Percentiles rank a stretch among this genome's conserved stretches.
Evolutionary conservation across 2,113 vertebrate genomes (phyloP).

Genomic region (Scartelaos histophorus): DNA sequence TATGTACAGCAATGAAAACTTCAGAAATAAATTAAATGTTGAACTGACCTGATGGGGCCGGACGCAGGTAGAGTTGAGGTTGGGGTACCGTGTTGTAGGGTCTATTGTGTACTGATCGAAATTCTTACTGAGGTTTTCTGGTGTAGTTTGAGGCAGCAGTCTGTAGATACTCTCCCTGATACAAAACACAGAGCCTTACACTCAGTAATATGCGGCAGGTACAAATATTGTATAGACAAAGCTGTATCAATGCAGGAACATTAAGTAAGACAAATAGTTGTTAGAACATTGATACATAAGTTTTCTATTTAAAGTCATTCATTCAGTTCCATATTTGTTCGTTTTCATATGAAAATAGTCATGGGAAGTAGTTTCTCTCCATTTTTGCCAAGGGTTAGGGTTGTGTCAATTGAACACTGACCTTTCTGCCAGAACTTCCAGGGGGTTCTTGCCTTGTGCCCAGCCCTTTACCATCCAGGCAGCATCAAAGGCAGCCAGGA

Average conservation of each 20-base stretch:
- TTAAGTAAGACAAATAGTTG: no score
- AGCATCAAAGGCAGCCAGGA: conserved; percentile 92
- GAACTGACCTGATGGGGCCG: conserved; percentile 88
- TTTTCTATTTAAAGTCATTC: no score
- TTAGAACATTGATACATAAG: no score
- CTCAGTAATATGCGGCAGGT: neutral
- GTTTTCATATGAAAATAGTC: neutral
- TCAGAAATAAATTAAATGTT: neutral
- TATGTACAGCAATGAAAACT: neutral
- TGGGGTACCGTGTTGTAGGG: conserved; percentile 90
- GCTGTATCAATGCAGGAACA: no score
- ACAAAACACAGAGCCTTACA: conserved; percentile 2
- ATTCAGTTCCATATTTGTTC: neutral
- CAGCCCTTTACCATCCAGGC: conserved; percentile 94
- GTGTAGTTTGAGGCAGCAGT: conserved; percentile 93
- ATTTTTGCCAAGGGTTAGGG: neutral
- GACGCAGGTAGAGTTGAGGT: conserved; percentile 90
- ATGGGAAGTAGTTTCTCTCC: neutral
- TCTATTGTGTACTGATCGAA: conserved; percentile 94
- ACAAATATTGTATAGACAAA: neutral
- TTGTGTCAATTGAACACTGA: conserved; percentile 42
- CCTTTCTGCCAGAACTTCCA: conserved; percentile 93
- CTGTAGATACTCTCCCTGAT: conserved; percentile 91
- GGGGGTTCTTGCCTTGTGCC: conserved; percentile 81
- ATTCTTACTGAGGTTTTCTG: conserved; percentile 96